These are phyloP conservation scores for Falco naumanni DNA, from an alignment of 2,797 vertebrate genomes.

Conservation along the genomic window DNA sequence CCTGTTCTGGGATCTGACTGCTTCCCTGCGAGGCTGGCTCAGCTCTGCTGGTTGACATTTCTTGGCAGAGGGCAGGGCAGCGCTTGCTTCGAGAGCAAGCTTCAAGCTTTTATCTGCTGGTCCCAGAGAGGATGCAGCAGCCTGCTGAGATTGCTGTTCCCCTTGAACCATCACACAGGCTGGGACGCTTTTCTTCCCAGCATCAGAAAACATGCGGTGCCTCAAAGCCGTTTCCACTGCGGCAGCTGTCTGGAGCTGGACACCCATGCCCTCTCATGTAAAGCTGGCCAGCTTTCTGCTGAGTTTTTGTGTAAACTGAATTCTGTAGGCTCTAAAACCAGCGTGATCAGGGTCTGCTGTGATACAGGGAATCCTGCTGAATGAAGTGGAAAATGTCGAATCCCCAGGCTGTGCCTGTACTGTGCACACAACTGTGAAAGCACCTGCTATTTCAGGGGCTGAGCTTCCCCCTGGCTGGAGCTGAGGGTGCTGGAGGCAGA, in stretches of 20 bases:
- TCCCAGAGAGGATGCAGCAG: background rate
- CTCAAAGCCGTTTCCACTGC: background rate
- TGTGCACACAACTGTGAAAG: background rate
- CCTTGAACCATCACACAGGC: background rate
- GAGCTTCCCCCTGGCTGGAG: background rate
- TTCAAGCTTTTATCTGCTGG: background rate
- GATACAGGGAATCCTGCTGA: background rate
- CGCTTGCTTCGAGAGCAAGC: rapidly evolving
- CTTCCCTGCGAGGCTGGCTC: background rate
- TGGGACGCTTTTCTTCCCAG: background rate
- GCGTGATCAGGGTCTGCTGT: background rate
- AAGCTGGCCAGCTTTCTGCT: background rate
- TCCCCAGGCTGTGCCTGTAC: background rate
- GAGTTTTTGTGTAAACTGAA: background rate
- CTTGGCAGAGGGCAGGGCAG: background rate
- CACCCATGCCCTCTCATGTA: background rate
- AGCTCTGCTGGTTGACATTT: too few species aligned
- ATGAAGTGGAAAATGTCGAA: background rate
- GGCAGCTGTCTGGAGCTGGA: background rate
- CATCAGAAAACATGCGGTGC: rapidly evolving
- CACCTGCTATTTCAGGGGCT: background rate
- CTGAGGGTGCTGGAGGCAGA: background rate
- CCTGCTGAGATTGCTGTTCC: background rate
- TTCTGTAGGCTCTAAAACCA: background rate
- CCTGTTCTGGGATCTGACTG: background rate